Conservation (phyloP, 2,797 vertebrate species). For the Tokudaia muenninki region DNA sequence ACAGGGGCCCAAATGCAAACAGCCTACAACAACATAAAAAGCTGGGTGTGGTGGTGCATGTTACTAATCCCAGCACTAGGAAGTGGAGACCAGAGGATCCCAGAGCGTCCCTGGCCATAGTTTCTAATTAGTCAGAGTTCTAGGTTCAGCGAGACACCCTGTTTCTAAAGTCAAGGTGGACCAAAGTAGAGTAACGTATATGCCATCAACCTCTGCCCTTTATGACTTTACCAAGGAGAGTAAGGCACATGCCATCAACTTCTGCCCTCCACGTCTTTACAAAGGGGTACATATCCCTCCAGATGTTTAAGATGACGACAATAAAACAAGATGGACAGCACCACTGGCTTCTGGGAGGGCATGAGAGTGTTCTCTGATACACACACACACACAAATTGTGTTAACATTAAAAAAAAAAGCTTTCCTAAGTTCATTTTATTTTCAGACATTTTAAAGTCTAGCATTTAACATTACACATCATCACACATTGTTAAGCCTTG, state of each 20-base stretch:
- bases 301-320: not conserved
- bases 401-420: not conserved
- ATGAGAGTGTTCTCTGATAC: too few relatives aligned
- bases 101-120: not conserved
- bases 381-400: not conserved
- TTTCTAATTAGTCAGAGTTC: not conserved
- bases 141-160: not conserved
- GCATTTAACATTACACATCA: not conserved
- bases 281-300: not conserved
- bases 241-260: not conserved
- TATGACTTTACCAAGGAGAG: not conserved
- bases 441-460: not conserved
- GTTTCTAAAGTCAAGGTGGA: not conserved
- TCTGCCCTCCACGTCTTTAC: not conserved
- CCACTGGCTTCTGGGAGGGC: not conserved
- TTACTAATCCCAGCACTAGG: not conserved
- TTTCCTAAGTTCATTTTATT: conserved; percentile 28
- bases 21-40: not conserved
- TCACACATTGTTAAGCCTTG: not conserved
- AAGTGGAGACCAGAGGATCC: too few relatives aligned
- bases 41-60: not conserved
- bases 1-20: not conserved
- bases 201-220: not conserved
- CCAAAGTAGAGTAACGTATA: not conserved
- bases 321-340: not conserved